These are phyloP conservation scores for Eupeodes corollae DNA, from an alignment of 1,140 invertebrate genomes.

Conservation along the genomic window DNA sequence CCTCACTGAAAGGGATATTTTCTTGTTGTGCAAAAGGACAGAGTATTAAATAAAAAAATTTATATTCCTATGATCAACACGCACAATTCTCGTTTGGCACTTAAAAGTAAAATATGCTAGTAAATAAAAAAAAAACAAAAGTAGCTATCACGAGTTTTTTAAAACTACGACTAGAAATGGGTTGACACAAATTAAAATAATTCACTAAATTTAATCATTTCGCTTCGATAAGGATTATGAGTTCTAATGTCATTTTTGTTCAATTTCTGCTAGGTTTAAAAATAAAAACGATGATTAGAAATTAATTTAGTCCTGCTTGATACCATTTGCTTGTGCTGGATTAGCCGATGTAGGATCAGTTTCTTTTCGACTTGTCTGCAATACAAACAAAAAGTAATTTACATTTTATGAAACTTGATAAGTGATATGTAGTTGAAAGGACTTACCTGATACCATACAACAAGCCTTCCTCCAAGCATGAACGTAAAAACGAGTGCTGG, in stretches of 20 bases:
- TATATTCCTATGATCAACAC: no score
- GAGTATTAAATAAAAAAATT: no score
- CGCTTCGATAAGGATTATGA: conserved; percentile 1
- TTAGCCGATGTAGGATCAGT: conserved; percentile 37
- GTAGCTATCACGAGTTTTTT: no score
- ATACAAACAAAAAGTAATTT: conserved; percentile 29
- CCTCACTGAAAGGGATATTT: no score
- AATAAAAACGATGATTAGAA: background rate
- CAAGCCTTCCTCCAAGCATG: conserved; percentile 84
- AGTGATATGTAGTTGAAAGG: background rate
- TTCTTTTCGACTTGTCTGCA: conserved; percentile 47
- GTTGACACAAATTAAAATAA: no score
- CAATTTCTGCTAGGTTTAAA: background rate
- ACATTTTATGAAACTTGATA: background rate
- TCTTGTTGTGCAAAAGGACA: no score
- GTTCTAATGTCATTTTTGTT: background rate
- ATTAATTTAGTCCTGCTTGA: conserved; percentile 48
- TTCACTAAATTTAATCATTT: no score
- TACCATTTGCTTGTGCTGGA: conserved; percentile 47
- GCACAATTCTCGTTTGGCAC: no score
- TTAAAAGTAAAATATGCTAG: no score
- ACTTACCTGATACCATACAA: conserved; percentile 48
- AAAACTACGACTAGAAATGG: no score
- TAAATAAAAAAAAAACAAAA: no score
- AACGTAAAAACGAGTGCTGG: conserved; percentile 90